These are phyloP conservation scores for Syrmaticus mikado DNA, from an alignment of 2,113 vertebrate genomes.

Conservation along the genomic window DNA sequence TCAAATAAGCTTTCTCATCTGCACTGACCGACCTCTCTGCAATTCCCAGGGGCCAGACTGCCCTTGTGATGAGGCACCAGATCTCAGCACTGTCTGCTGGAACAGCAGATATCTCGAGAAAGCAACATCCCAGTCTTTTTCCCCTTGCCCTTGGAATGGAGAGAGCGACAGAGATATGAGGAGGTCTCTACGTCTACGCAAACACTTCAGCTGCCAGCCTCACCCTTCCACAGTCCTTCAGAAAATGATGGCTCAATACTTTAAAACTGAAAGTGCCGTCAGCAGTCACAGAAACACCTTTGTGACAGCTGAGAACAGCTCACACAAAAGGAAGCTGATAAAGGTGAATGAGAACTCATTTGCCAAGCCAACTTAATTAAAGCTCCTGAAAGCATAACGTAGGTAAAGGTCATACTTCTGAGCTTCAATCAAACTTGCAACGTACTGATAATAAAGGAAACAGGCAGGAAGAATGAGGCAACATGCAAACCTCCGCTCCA, in stretches of 20 bases:
- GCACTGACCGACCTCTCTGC: not conserved
- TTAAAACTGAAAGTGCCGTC: not conserved
- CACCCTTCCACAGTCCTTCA: not conserved
- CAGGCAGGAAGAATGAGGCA: not conserved
- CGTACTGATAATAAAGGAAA: not conserved
- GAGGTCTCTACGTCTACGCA: not conserved
- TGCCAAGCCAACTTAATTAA: slow-evolving; percentile 10
- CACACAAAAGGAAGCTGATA: not conserved
- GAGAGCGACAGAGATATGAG: not conserved
- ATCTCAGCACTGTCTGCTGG: not conserved
- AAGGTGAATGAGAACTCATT: not conserved
- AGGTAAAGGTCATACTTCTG: not conserved
- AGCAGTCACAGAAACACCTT: not conserved
- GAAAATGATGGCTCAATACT: not conserved
- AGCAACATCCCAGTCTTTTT: not conserved
- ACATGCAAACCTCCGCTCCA: not conserved
- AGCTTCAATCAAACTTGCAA: not conserved
- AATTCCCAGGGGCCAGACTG: not conserved
- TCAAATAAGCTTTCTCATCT: not conserved
- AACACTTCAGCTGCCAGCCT: not conserved
- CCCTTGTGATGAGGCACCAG: not conserved
- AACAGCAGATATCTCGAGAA: not conserved
- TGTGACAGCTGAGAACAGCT: not conserved
- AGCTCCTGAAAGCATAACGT: not conserved
- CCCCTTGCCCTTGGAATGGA: fast-evolving